Percentiles rank a stretch among this genome's conserved stretches.
These are phyloP conservation scores for Urocynchramus pylzowi DNA, from an alignment of 2,113 vertebrate genomes.

Conservation along the genomic window DNA sequence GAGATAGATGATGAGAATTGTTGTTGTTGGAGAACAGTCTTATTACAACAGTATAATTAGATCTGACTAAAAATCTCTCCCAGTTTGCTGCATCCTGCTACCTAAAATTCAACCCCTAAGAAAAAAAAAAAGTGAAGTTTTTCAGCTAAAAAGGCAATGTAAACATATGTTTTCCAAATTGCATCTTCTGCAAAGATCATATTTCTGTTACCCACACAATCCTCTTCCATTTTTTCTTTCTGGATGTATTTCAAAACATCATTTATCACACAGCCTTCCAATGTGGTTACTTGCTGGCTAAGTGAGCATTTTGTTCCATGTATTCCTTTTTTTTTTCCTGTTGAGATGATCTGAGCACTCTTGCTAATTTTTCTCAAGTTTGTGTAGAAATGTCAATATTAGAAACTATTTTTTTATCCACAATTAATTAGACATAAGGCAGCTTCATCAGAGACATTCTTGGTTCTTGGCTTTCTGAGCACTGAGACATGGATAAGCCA, in stretches of 20 bases:
- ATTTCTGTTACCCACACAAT: not conserved
- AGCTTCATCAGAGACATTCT: not conserved
- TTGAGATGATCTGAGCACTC: not conserved
- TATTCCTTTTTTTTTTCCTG: not conserved
- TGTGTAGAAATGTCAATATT: constrained; percentile 1
- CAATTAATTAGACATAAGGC: constrained; percentile 31
- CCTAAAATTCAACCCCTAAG: not conserved
- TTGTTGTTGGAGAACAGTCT: not conserved
- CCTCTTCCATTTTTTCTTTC: not conserved
- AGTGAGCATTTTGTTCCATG: not conserved
- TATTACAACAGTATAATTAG: not conserved
- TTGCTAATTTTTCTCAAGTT: not conserved
- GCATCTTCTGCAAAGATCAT: not conserved
- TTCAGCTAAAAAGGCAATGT: not conserved
- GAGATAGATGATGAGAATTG: not conserved
- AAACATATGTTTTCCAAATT: not conserved
- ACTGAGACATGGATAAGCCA: not conserved
- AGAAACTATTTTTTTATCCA: not conserved
- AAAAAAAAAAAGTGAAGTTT: not conserved
- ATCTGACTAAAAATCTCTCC: not conserved
- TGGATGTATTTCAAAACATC: not conserved
- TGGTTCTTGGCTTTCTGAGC: not conserved
- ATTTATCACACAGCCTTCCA: not conserved
- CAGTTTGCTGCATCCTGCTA: not conserved
- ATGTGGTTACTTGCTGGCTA: not conserved